Evolutionary conservation across 1,140 invertebrate genomes (phyloP), one percentile per base, ranked within the genome.

Genomic region (Aphaenogaster floridana): DNA sequence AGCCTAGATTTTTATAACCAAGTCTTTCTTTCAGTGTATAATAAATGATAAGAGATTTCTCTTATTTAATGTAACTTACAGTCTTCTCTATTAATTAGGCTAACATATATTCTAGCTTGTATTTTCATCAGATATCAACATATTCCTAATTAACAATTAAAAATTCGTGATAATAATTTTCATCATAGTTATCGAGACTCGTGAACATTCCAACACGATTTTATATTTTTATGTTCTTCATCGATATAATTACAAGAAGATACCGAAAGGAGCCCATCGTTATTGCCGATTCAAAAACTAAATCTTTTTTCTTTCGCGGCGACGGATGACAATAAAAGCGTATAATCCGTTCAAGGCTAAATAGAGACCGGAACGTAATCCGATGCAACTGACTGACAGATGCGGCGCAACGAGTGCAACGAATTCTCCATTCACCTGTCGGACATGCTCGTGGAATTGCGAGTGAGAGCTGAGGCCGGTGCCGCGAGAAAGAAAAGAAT

Each of bases 351-450:
- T 83, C 79, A 69, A 74, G 52, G 11, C 42, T 59, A 42, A 69
- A 83, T 83, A 83, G 42, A 50, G 34, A 28, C 21, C 21, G 34
- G 17, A 42, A 68, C 45, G 42, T 63, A 45, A 57, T 83, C 54
- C 42, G 68, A 83, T 45, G 80, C 21, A 61, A 59, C 36, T n/a
- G 68, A 83, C 80, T 83, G 80, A 83, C 80, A 83, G 80, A 83
- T 83, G 80, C 80, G 13, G 39, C 39, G 79, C 79, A 57, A 59
- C 52, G 68, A 83, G 68, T 74, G 42, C 80, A 83, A 61, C 80
- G 68, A 83, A 71, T 72, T 83, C 66, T 45, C 21, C 79, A 72
- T 48, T 83, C 80, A 83, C 80, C 80, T 83, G 80, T 83, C 80
- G 68, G 54, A 39, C 59, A n/a, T 59, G 66, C 80, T 48, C 34